Conservation (phyloP, 2,888 invertebrate species). For the Bombylius major region DNA sequence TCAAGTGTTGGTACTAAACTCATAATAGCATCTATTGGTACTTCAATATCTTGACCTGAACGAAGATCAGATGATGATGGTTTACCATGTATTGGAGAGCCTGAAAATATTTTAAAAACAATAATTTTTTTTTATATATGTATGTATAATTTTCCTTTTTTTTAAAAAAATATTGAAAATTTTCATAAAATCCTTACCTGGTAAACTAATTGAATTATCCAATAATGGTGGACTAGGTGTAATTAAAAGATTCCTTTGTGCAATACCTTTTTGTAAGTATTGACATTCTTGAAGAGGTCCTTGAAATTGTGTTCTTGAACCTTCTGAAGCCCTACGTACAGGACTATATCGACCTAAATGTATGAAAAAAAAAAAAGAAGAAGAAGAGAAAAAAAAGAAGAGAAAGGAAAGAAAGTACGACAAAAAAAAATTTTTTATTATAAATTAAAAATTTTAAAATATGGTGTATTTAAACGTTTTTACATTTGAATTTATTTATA, state of each 20-base stretch:
- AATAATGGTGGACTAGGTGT: slow-evolving; percentile 36
- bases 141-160: neutral
- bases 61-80: slow-evolving; percentile 26
- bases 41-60: slow-evolving; percentile 28
- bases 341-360: slow-evolving; percentile 62
- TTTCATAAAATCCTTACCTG: slow-evolving; percentile 26
- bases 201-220: slow-evolving; percentile 38
- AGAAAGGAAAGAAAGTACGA: neutral
- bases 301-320: slow-evolving; percentile 43
- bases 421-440: no score
- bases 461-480: no score
- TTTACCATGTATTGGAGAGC: slow-evolving; percentile 49
- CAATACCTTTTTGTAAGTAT: slow-evolving; percentile 49
- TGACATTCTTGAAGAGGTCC: slow-evolving; percentile 67
- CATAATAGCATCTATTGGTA: slow-evolving; percentile 39
- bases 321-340: slow-evolving; percentile 76
- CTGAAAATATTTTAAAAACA: slow-evolving; percentile 26
- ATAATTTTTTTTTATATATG: no score
- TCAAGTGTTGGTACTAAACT: slow-evolving; percentile 37
- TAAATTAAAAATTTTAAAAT: no score
- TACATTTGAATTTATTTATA: no score
- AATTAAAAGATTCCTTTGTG: slow-evolving; percentile 35
- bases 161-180: neutral
- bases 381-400: neutral
- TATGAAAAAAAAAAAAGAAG: neutral